Evolutionary conservation across 2,888 invertebrate genomes (phyloP).

Genomic region (Encarsia formosa): DNA sequence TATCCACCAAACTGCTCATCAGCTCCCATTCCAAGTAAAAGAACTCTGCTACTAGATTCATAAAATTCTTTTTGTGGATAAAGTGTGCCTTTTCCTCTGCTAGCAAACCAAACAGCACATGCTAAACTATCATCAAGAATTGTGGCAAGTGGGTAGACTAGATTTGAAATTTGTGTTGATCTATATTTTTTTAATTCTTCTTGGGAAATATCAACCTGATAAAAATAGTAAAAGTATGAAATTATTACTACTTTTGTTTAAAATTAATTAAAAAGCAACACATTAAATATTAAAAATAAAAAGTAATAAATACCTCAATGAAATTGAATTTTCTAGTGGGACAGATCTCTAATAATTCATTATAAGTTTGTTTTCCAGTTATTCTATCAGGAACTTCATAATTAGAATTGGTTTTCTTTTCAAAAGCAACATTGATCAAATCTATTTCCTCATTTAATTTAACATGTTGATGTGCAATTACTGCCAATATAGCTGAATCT

Average conservation of each 20-base stretch:
- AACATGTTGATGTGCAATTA: conserved; percentile 70
- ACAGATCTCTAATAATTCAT: conserved; percentile 66
- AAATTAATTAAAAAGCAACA: not conserved
- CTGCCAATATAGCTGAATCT: conserved; percentile 89
- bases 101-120: conserved; percentile 95
- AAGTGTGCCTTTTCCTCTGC: conserved; percentile 63
- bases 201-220: conserved; percentile 67
- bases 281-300: not conserved
- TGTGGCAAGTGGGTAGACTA: conserved; percentile 81
- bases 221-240: too few relatives aligned
- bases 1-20: conserved; percentile 98
- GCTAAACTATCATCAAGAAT: conserved; percentile 95
- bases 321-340: conserved; percentile 79
- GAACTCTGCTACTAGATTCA: conserved; percentile 64
- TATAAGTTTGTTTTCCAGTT: conserved; percentile 68
- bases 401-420: conserved; percentile 48
- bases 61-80: conserved; percentile 43
- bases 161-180: conserved; percentile 61
- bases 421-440: conserved; percentile 92
- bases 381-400: conserved; percentile 80
- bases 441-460: conserved; percentile 71
- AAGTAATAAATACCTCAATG: conserved; percentile 56
- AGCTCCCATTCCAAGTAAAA: conserved; percentile 89
- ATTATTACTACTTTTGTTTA: not conserved
- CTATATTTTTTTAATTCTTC: conserved; percentile 62